These are phyloP conservation scores for Hypocryptadius cinnamomeus DNA, from an alignment of 2,113 vertebrate species.

Conservation along the genomic window DNA sequence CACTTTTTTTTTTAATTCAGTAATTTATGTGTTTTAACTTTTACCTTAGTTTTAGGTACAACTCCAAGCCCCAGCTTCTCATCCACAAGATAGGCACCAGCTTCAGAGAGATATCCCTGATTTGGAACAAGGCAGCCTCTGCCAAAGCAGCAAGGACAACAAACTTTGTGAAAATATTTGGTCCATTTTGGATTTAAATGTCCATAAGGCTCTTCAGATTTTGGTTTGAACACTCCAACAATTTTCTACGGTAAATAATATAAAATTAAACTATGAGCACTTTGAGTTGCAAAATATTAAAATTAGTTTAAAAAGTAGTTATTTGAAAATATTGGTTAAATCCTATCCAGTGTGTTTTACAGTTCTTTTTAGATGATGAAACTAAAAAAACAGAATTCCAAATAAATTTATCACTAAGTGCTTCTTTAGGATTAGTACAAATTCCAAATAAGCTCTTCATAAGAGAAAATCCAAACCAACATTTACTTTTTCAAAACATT, in stretches of 20 bases:
- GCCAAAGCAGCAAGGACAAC: conserved; percentile 97
- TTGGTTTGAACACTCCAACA: conserved; percentile 97
- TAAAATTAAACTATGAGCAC: neutral
- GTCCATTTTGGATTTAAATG: conserved; percentile 99
- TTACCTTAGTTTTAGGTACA: conserved; percentile 97
- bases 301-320: neutral
- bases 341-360: neutral
- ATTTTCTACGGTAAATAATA: conserved; percentile 73
- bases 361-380: neutral
- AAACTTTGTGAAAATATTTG: conserved; percentile 97
- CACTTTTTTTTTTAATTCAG: neutral
- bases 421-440: neutral
- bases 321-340: neutral
- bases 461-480: neutral
- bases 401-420: neutral
- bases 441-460: neutral
- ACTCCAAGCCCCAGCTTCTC: conserved; percentile 86
- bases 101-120: conserved; percentile 96
- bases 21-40: neutral
- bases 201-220: conserved; percentile 97
- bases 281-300: neutral
- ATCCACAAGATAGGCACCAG: conserved; percentile 90
- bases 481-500: neutral
- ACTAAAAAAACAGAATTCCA: neutral
- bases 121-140: conserved; percentile 94